These are phyloP conservation scores for Acleris laterana DNA, from an alignment of 2,888 invertebrate species.

Conservation along the genomic window DNA sequence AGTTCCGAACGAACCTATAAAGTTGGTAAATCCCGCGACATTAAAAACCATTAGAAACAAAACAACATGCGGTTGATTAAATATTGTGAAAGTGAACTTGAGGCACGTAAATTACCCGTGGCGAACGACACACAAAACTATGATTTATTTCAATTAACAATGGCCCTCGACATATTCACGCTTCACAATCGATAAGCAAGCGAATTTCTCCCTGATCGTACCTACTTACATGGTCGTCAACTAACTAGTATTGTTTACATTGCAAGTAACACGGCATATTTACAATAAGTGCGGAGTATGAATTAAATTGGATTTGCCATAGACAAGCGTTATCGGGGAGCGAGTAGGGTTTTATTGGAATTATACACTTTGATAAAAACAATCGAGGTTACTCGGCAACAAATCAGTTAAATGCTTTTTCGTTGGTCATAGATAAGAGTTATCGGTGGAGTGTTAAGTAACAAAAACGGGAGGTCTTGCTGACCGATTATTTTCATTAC, in stretches of 20 bases:
- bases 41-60: background rate
- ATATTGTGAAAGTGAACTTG: background rate
- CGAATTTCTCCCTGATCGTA: slow-evolving; percentile 14
- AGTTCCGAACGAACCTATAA: background rate
- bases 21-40: background rate
- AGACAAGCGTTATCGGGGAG: slow-evolving; percentile 26
- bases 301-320: slow-evolving; percentile 16
- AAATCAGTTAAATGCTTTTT: slow-evolving; percentile 28
- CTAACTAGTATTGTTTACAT: slow-evolving; percentile 24
- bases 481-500: background rate
- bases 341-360: slow-evolving; percentile 25
- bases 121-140: slow-evolving; percentile 5
- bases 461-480: slow-evolving; percentile 4
- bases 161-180: slow-evolving; percentile 9
- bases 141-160: slow-evolving; percentile 13
- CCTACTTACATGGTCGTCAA: slow-evolving; percentile 24
- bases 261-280: slow-evolving; percentile 28
- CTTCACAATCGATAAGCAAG: slow-evolving; percentile 10
- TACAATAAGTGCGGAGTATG: slow-evolving; percentile 12
- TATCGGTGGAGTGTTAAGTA: slow-evolving; percentile 23
- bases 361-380: slow-evolving; percentile 26
- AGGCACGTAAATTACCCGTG: slow-evolving; percentile 6
- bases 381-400: slow-evolving; percentile 30
- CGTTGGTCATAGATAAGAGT: slow-evolving; percentile 24
- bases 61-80: background rate